Percentiles rank a stretch among this genome's conserved stretches.
Evolutionary conservation across 2,113 vertebrate genomes (phyloP).

Genomic region (Amblyornis subalaris): DNA sequence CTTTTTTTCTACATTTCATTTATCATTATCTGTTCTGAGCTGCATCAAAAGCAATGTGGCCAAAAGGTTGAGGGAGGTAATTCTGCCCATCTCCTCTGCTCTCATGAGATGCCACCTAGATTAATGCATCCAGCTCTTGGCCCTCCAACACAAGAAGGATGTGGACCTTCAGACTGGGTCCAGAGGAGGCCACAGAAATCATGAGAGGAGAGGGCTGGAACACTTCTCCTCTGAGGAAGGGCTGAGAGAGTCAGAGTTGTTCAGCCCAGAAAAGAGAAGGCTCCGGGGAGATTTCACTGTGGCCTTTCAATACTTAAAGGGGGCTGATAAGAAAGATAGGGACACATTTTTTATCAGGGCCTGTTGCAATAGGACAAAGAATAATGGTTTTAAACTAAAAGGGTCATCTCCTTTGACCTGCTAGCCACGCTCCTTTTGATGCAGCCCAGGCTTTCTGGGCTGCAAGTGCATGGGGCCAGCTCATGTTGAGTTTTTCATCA

Average conservation of each 20-base stretch:
- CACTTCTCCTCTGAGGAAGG: not conserved
- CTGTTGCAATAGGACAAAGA: not conserved
- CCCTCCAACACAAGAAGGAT: not conserved
- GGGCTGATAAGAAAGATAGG: not conserved
- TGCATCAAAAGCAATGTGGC: fast-evolving
- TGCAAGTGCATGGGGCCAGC: not conserved
- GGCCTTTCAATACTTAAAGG: not conserved
- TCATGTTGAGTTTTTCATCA: not conserved
- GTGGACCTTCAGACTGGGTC: not conserved
- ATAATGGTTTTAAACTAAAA: not conserved
- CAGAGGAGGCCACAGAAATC: not conserved
- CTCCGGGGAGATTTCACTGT: fast-evolving
- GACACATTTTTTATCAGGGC: not conserved
- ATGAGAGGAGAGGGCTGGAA: not conserved
- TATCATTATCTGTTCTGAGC: not conserved
- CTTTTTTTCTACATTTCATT: not conserved
- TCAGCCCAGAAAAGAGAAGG: not conserved
- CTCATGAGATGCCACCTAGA: not conserved
- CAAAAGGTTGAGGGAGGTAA: not conserved
- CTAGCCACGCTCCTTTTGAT: not conserved
- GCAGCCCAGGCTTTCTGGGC: not conserved
- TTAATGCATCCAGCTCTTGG: not conserved
- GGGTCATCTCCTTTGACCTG: not conserved
- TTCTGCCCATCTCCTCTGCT: not conserved
- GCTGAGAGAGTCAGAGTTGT: not conserved